Conservation (phyloP, 2,113 vertebrate species). For the Lepidothrix coronata region DNA sequence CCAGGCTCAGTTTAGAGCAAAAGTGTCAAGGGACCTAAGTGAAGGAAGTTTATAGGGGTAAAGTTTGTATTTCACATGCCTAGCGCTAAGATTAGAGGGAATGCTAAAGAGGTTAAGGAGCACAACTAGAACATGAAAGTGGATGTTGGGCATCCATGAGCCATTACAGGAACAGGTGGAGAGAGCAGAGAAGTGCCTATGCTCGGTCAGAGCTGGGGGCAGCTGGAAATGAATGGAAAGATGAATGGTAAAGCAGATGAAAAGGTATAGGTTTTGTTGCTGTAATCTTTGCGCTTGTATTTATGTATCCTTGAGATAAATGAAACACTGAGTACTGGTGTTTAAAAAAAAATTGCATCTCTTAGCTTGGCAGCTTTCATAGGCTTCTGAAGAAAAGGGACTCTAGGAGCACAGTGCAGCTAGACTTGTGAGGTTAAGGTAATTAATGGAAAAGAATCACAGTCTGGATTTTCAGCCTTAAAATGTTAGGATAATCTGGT, state of each 20-base stretch:
- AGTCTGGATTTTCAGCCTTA: neutral
- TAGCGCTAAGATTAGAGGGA: neutral
- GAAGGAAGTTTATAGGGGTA: neutral
- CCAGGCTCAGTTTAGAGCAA: neutral
- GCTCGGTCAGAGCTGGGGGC: neutral
- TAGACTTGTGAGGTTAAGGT: neutral
- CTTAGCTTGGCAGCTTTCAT: neutral
- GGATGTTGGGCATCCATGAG: neutral
- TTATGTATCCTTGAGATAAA: neutral
- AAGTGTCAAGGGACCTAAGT: neutral
- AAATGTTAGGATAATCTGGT: neutral
- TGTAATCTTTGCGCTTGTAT: neutral
- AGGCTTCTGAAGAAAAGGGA: neutral
- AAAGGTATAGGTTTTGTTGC: neutral
- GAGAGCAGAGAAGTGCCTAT: neutral
- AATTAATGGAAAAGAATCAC: neutral
- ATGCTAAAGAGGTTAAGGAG: neutral
- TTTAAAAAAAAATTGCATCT: neutral
- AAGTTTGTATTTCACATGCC: neutral
- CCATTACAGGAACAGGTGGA: neutral
- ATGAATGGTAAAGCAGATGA: neutral
- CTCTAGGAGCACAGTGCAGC: neutral
- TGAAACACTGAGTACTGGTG: neutral
- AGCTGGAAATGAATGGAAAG: neutral
- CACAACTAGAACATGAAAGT: neutral